Evolutionary conservation across 2,888 invertebrate genomes (phyloP), one percentile per base, ranked within the genome.

Genomic region (Amphiduros pacificus): DNA sequence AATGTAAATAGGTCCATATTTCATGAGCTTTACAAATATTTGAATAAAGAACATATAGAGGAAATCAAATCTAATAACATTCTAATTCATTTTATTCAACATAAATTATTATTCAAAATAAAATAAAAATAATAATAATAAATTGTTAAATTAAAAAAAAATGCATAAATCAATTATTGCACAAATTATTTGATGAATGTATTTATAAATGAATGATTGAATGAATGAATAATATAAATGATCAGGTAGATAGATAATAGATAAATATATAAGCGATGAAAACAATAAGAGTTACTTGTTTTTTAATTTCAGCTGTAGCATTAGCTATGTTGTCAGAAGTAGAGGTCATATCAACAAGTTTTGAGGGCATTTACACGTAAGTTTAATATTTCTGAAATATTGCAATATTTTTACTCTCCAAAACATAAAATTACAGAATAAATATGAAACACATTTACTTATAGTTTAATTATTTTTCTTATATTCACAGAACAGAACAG

Each of bases 401-500:
- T 24, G 11, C 9, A 22, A 32, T 32, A 36, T 36, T 17, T 11
- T 36, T 36, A 36, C 36, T 11, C 36, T 17, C 17, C 17, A 11
- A 17, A 17, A 9, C 36, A 36, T 36, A 36, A 36, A 11, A 36
- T 36, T 36, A 11, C 9, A 36, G 36, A 11, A 36, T 36, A 17
- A 14, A 44, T 17, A 17, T 44, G 48, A 22, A 44, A 44, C n/a
- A n/a, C n/a, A n/a, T n/a, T n/a, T n/a, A n/a, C n/a, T n/a, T n/a
- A n/a, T n/a, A n/a, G n/a, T n/a, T n/a, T 26, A 29, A 29, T 11
- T 11, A n/a, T 26, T n/a, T 50, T 3, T 52, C 20, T 9, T 52
- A 6, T 11, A 26, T 31, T 73, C 76, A n/a, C 73, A 80, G 79
- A 36, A 73, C 75, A 22, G 70, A 73, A 51, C 74, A 77, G 68